These are phyloP conservation scores for Pyrocephalus nanus DNA, from an alignment of 2,797 vertebrate species.

Conservation along the genomic window DNA sequence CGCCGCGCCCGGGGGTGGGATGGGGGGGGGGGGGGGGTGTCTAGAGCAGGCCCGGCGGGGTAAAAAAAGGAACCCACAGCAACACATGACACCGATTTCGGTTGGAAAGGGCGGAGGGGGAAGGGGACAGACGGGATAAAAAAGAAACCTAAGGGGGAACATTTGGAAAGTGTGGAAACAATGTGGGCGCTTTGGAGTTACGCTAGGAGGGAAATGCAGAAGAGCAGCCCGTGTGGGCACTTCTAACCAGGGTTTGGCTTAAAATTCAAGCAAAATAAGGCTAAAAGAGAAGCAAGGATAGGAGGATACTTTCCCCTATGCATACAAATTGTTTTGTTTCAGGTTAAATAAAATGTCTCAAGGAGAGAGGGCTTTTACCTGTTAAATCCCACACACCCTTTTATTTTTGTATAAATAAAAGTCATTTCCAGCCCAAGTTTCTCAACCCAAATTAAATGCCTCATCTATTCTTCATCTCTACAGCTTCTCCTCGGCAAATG, in stretches of 20 bases:
- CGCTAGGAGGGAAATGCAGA: background rate
- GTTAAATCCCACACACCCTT: accelerated
- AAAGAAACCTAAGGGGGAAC: background rate
- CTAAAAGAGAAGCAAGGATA: background rate
- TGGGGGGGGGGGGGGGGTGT: background rate
- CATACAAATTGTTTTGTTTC: background rate
- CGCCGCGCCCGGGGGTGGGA: background rate
- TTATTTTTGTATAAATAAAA: background rate
- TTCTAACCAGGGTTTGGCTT: background rate
- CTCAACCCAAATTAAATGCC: background rate
- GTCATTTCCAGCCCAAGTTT: background rate
- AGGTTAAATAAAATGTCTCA: background rate
- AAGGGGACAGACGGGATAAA: background rate
- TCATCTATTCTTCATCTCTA: background rate
- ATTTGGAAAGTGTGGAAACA: background rate
- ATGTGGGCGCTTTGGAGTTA: background rate
- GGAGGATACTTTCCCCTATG: no score
- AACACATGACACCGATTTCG: background rate
- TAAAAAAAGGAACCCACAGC: background rate
- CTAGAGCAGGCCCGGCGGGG: background rate
- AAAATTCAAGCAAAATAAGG: background rate
- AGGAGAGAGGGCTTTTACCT: background rate
- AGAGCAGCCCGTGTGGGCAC: background rate
- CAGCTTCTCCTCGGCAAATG: background rate
- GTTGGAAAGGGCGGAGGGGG: background rate